These are phyloP conservation scores for Penaeus chinensis DNA, from an alignment of 1,140 invertebrate species.

Conservation along the genomic window DNA sequence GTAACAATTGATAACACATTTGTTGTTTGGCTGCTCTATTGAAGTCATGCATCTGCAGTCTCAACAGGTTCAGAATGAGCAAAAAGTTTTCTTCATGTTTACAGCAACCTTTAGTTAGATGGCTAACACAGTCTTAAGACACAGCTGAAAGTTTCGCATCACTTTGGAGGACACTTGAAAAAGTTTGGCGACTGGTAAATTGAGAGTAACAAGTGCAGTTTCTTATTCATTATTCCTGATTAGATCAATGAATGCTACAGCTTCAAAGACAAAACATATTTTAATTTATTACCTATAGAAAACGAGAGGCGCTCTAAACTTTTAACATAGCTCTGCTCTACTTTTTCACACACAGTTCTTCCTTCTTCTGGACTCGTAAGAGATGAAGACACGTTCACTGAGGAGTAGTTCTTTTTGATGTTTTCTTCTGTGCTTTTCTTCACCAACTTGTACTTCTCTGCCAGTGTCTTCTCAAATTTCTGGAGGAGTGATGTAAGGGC, in stretches of 20 bases:
- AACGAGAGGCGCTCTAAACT: constrained; percentile 67
- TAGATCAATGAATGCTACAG: constrained; percentile 62
- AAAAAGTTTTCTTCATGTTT: too few species aligned
- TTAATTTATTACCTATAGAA: constrained; percentile 66
- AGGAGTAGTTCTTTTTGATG: constrained; percentile 8
- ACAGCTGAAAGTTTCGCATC: too few species aligned
- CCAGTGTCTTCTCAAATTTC: constrained; percentile 62
- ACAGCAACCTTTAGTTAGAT: too few species aligned
- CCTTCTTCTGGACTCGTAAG: constrained; percentile 62
- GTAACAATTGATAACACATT: too few species aligned
- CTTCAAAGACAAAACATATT: constrained; percentile 66
- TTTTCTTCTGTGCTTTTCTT: neutral
- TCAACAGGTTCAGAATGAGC: too few species aligned
- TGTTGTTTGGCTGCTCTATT: too few species aligned
- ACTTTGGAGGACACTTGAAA: too few species aligned
- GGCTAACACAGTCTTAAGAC: too few species aligned
- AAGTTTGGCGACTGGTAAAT: too few species aligned
- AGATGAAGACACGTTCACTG: constrained; percentile 26
- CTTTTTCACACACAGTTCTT: constrained; percentile 65
- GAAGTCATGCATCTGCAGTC: too few species aligned
- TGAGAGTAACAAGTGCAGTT: too few species aligned
- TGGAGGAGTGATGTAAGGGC: constrained; percentile 63
- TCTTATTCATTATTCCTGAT: too few species aligned
- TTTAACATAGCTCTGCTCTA: constrained; percentile 67
- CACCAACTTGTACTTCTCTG: constrained; percentile 18